Conservation (phyloP, 92 coral and sea anemone genomes). For the Muricea muricata region DNA sequence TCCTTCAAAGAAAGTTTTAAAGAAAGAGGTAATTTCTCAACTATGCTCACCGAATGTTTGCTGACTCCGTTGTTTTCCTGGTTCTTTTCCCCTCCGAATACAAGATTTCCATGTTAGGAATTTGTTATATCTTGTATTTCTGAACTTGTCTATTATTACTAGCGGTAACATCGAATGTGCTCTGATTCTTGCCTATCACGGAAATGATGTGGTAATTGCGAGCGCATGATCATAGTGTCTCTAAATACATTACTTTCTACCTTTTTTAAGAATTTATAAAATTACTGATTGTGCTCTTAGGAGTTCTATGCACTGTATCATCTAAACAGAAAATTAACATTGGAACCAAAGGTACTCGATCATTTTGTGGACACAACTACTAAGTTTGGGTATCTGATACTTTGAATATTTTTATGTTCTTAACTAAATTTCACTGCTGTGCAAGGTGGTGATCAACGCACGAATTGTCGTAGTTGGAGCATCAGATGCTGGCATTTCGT, state of each 20-base stretch:
- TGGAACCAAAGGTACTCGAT: slow-evolving; percentile 91
- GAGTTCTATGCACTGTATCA: slow-evolving; percentile 91
- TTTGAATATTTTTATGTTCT: not conserved
- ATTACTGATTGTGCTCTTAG: no score
- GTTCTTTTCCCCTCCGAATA: no score
- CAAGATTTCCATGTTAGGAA: not conserved
- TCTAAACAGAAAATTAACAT: slow-evolving; percentile 92
- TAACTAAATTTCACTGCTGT: slow-evolving; percentile 31
- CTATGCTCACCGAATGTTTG: no score
- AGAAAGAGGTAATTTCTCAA: slow-evolving; percentile 67
- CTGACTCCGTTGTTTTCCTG: no score
- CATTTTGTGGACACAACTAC: not conserved
- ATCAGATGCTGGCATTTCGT: slow-evolving; percentile 93
- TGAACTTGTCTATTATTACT: not conserved
- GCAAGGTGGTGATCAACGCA: slow-evolving; percentile 92
- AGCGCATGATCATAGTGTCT: no score
- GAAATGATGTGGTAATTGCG: no score
- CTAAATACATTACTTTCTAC: no score
- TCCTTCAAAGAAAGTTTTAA: slow-evolving; percentile 85
- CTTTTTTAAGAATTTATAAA: no score
- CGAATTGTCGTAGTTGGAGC: slow-evolving; percentile 98
- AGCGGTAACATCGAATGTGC: no score
- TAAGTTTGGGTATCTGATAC: not conserved
- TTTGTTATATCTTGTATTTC: not conserved
- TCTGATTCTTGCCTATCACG: no score